Evolutionary conservation across 2,888 invertebrate species (phyloP), one percentile per base, ranked within the genome.

Genomic region (Dryadula phaetusa): DNA sequence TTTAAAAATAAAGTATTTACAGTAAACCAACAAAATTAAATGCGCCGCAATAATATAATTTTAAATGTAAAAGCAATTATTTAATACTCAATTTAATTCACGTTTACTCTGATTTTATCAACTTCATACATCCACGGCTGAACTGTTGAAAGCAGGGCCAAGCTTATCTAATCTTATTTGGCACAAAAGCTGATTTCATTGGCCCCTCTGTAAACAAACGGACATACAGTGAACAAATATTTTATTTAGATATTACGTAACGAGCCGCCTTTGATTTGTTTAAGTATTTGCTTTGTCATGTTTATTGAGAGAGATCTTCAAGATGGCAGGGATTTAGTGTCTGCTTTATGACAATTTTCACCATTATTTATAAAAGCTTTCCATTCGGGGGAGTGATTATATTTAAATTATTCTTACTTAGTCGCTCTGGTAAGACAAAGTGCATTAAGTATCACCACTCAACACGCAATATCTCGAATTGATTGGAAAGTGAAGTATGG

Each of bases 161-260:
- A 60, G 54, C 67, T 73, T 72, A 67, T 73, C 70, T 73, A 73
- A 72, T 81, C 81, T 79, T 75, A 77, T 82, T 77, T 74, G 70
- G 74, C 68, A 75, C 75, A 78, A 78, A 75, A 68, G 74, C 71
- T 74, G 72, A 77, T 78, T 80, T 75, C 77, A 79, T 79, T 80
- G 76, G 76, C 73, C 60, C 63, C 68, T 66, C 66, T 32, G 61
- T 68, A 68, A 63, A 42, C 22, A 60, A 64, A 40, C 42, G 0
- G 49, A 76, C 72, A 74, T 63, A 76, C 72, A n/a, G 71, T 7
- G 18, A 37, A 18, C 28, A 42, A 44, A 25, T 42, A 42, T 54
- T 54, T 37, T 5, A 14, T 37, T 37, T 28, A 49, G 22, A 49
- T 49, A 49, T 28, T n/a, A 25, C 3, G 8, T 49, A 28, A 49